Evolutionary conservation across 2,797 vertebrate genomes (phyloP), one percentile per base, ranked within the genome.

Genomic region (Kryptolebias ocellatus): DNA sequence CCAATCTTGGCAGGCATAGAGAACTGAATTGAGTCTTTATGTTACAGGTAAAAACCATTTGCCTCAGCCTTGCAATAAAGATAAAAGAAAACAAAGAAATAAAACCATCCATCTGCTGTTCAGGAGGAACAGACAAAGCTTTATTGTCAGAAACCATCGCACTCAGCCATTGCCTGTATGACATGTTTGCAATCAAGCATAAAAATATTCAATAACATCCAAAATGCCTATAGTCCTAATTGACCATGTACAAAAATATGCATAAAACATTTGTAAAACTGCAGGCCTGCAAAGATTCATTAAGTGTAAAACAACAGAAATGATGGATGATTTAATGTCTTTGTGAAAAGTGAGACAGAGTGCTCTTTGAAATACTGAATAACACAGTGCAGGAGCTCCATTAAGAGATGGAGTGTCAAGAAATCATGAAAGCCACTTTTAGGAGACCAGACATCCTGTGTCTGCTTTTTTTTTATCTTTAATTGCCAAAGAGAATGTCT

Each of bases 271-370:
- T 67, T 78, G 49, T 55, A 16, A 75, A 67, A 66, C 54, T 72
- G 49, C 54, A 72, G 71, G 60, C 66, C 67, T 71, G 60, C 62
- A 50, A 64, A 73, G 59, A 73, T 74, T 88, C 78, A 86, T 89
- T 85, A 83, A 67, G 59, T 79, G 67, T 77, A 81, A 76, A 88
- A 85, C 79, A 89, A 88, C 79, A 87, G 56, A 75, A 60, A 69
- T 77, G 87, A 84, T 87, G 80, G 80, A 83, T 76, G 75, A 84
- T 75, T 87, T 84, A 69, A 72, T 80, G 67, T 61, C 63, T 45
- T 74, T 1, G 54, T 75, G 64, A 60, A 80, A 84, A 85, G 72
- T 73, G 74, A 86, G 85, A 83, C 71, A 75, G 67, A 83, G 86
- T 79, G 81, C 73, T 81, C 78, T 78, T 79, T 85, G 64, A 82